Evolutionary conservation across 1,140 invertebrate species (phyloP).

Genomic region (Drosophila sulfurigaster): DNA sequence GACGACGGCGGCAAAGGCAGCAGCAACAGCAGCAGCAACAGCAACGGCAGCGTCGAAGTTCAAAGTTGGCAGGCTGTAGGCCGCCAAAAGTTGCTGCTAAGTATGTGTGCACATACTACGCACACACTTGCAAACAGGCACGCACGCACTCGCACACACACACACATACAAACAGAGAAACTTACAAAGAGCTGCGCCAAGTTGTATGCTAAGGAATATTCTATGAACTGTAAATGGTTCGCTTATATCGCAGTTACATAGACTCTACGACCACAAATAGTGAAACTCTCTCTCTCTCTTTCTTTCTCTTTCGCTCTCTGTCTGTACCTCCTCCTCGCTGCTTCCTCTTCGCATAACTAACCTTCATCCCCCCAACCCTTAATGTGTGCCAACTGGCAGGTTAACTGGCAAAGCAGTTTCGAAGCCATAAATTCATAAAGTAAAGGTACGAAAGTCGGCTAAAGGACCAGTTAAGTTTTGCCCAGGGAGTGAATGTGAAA

Average conservation of each 20-base stretch:
- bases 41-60: conserved; percentile 66
- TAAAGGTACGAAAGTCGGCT: conserved; percentile 35
- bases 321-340: too few species aligned
- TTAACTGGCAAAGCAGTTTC: conserved; percentile 71
- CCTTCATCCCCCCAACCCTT: conserved; percentile 13
- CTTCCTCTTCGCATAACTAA: neutral
- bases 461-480: conserved; percentile 41
- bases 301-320: neutral
- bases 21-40: conserved; percentile 1
- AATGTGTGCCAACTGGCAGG: conserved; percentile 34
- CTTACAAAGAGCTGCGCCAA: conserved; percentile 28
- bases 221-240: conserved; percentile 67
- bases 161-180: neutral
- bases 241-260: conserved; percentile 41
- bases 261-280: conserved; percentile 70
- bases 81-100: conserved; percentile 71
- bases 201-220: conserved; percentile 74
- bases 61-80: conserved; percentile 74
- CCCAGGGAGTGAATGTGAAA: conserved; percentile 58
- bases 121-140: conserved; percentile 15
- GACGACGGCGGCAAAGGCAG: conserved; percentile 11
- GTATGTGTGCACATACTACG: conserved; percentile 56
- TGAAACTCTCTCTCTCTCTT: conserved; percentile 24
- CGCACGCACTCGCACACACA: conserved; percentile 15
- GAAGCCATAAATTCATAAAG: conserved; percentile 74